Conservation (phyloP, 2,888 invertebrate species). For the Penaeus monodon region DNA sequence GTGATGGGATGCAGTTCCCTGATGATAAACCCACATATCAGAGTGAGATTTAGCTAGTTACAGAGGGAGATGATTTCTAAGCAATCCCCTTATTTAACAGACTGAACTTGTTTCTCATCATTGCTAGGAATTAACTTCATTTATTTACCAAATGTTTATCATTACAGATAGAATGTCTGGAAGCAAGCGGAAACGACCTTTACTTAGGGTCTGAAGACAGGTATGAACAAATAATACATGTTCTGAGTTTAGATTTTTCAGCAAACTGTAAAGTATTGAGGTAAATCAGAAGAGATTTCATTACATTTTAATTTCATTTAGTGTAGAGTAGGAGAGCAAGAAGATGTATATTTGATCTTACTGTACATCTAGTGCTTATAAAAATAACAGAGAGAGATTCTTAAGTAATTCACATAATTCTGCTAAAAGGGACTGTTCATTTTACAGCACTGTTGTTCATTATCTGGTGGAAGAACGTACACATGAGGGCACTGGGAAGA, state of each 20-base stretch:
- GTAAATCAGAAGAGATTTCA: too few relatives aligned
- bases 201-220: slow-evolving; percentile 63
- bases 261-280: too few relatives aligned
- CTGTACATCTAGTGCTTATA: background rate
- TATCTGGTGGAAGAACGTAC: slow-evolving; percentile 55
- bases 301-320: too few relatives aligned
- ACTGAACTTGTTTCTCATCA: background rate
- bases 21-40: too few relatives aligned
- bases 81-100: background rate
- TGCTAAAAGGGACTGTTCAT: background rate
- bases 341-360: too few relatives aligned
- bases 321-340: too few relatives aligned
- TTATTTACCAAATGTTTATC: background rate
- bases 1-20: too few relatives aligned
- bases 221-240: slow-evolving; percentile 26
- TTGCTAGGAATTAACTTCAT: background rate
- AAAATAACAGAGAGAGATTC: background rate
- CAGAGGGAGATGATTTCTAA: too few relatives aligned
- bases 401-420: background rate
- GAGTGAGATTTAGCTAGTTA: too few relatives aligned
- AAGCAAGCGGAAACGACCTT: slow-evolving; percentile 63
- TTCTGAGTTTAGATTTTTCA: too few relatives aligned
- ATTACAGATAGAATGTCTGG: slow-evolving; percentile 62
- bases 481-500: slow-evolving; percentile 39
- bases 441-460: slow-evolving; percentile 53